Evolutionary conservation across 2,113 vertebrate species (phyloP), one percentile per base, ranked within the genome.

Genomic region (Cyprinus carpio): DNA sequence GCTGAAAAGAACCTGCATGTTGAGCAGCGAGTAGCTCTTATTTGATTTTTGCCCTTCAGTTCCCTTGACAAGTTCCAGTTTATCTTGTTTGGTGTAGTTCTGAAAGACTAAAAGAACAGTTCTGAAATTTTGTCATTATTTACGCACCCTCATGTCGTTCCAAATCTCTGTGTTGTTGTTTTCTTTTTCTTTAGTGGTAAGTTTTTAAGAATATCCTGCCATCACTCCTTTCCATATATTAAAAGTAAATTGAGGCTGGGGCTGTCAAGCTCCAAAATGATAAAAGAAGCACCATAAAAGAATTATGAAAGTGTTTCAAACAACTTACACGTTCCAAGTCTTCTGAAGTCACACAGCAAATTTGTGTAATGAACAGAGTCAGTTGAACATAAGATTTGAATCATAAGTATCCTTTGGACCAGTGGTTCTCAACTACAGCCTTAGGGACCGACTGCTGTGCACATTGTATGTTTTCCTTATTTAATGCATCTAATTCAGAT

Each of bases 21-120:
- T 79, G 43, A 85, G 51, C 31, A 80, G 46, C 84, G 31, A 69
- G 75, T 78, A 79, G 31, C 51, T 60, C 75, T 80, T 56, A 34
- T 85, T 84, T 85, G 74, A 69, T 75, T 81, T 86, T 56, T 7
- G 9, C 62, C 60, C 81, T 86, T 81, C 60, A 56, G 31, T 86
- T 86, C 56, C 67, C 46, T 56, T 67, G 69, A 65, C 71, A 67
- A 64, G 20, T 76, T 67, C 85, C 40, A 25, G 43, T 60, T 67
- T 85, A 85, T 40, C 27, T 49, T 81, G 67, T 72, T 85, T 85
- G 37, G 29, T 84, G 76, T 74, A 27, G 43, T 79, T 58, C 37
- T 72, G 49, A 46, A 74, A 46, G 25, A 74, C 67, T 74, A 80
- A 75, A 84, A 67, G 74, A 77, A 76, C 49, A 54, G 7, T 76